Conservation (phyloP, 2,113 vertebrate species). For the Corythornis cristatus region DNA sequence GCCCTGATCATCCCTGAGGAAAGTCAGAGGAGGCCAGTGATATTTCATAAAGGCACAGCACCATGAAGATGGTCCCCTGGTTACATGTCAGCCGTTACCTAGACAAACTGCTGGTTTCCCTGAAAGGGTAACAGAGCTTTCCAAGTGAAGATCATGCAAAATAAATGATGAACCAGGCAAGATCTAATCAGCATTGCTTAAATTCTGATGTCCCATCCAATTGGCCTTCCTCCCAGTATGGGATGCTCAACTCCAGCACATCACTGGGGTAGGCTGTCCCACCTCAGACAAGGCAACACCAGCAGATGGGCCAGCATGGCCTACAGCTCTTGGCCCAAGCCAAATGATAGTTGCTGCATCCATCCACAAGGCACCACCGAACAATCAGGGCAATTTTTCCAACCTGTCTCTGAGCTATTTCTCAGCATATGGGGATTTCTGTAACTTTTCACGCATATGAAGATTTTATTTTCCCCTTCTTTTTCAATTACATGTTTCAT, state of each 20-base stretch:
- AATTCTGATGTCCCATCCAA: not conserved
- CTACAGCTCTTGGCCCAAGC: not conserved
- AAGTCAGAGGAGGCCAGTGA: not conserved
- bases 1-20: not conserved
- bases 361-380: not conserved
- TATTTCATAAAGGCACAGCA: not conserved
- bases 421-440: not conserved
- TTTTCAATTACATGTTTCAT: slow-evolving; percentile 29
- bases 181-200: not conserved
- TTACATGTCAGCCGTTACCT: not conserved
- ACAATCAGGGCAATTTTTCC: not conserved
- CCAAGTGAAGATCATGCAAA: not conserved
- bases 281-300: not conserved
- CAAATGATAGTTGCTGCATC: not conserved
- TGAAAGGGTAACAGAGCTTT: not conserved
- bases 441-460: fast-evolving
- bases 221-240: not conserved
- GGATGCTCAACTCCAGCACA: not conserved
- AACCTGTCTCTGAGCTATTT: not conserved
- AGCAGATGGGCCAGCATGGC: not conserved
- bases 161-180: not conserved
- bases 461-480: not conserved
- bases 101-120: not conserved
- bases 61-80: not conserved
- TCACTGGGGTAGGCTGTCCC: not conserved